Evolutionary conservation across 1,140 invertebrate genomes (phyloP).

Genomic region (Gonatopus flavifemur): DNA sequence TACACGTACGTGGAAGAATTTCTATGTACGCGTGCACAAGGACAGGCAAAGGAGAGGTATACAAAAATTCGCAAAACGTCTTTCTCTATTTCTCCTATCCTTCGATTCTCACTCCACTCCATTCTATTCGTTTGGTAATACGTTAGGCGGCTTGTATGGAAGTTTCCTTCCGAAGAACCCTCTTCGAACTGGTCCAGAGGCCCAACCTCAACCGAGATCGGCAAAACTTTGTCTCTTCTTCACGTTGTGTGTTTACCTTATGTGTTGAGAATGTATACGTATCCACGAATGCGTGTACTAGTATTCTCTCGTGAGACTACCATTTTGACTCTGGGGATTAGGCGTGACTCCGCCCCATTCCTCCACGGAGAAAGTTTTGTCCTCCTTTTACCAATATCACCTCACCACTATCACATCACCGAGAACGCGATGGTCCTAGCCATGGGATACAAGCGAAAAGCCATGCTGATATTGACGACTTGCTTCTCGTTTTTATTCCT

Average conservation of each 20-base stretch:
- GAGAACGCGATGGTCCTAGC: constrained; percentile 37
- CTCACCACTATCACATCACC: no score
- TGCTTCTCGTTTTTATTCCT: constrained; percentile 35
- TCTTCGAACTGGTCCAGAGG: constrained; percentile 31
- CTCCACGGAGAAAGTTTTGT: constrained; percentile 51
- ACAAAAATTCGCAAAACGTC: constrained; percentile 38
- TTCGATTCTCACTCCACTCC: neutral
- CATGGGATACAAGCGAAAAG: constrained; percentile 51
- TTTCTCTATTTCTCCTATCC: constrained; percentile 23
- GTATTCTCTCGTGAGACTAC: constrained; percentile 55
- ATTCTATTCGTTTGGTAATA: constrained; percentile 41
- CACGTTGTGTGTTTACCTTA: no score
- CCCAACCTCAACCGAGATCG: constrained; percentile 33
- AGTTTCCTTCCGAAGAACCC: constrained; percentile 22
- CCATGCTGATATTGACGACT: constrained; percentile 54
- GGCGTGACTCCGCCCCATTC: constrained; percentile 57
- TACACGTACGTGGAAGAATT: constrained; percentile 8
- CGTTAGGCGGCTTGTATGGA: constrained; percentile 28
- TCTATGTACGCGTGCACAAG: constrained; percentile 15
- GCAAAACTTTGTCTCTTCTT: constrained; percentile 48
- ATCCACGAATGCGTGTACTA: no score
- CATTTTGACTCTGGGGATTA: constrained; percentile 61
- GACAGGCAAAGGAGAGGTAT: no score
- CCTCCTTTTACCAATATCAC: no score
- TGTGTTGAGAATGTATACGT: no score